These are phyloP conservation scores for Pseudotriccus pelzelni DNA, from an alignment of 2,797 vertebrate genomes.

Conservation along the genomic window DNA sequence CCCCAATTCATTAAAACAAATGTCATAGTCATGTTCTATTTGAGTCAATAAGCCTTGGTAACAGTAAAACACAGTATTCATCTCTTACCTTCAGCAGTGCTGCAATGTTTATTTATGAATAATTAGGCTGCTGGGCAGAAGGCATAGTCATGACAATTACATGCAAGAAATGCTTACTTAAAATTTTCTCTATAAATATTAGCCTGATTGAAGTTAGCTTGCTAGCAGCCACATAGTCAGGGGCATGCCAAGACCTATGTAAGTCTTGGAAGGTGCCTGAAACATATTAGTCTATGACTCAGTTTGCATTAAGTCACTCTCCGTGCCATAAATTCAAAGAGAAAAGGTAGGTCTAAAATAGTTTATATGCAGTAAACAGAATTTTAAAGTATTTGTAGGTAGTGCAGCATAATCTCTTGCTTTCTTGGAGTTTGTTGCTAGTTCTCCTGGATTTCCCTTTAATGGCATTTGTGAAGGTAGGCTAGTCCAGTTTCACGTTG, in stretches of 20 bases:
- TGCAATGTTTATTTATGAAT: not conserved
- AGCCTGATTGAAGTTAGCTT: not conserved
- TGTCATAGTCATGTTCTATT: not conserved
- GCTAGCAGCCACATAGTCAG: not conserved
- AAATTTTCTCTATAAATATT: conserved; percentile 1
- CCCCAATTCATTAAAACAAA: not conserved
- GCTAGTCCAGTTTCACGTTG: not conserved
- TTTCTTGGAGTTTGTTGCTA: not conserved
- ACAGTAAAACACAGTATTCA: not conserved
- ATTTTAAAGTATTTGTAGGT: not conserved
- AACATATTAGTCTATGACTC: not conserved
- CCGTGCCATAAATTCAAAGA: not conserved
- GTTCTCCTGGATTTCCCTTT: not conserved
- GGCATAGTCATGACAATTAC: not conserved
- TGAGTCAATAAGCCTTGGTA: not conserved
- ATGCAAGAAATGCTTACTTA: conserved; percentile 24
- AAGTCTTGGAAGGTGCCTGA: not conserved
- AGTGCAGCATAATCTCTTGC: not conserved
- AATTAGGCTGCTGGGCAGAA: not conserved
- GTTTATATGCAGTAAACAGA: not conserved
- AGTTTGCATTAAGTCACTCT: not conserved
- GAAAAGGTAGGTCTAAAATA: not conserved
- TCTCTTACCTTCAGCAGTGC: not conserved
- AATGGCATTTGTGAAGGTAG: not conserved
- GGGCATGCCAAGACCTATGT: not conserved